These are phyloP conservation scores for Heptranchias perlo DNA, from an alignment of 2,113 vertebrate genomes.

Conservation along the genomic window DNA sequence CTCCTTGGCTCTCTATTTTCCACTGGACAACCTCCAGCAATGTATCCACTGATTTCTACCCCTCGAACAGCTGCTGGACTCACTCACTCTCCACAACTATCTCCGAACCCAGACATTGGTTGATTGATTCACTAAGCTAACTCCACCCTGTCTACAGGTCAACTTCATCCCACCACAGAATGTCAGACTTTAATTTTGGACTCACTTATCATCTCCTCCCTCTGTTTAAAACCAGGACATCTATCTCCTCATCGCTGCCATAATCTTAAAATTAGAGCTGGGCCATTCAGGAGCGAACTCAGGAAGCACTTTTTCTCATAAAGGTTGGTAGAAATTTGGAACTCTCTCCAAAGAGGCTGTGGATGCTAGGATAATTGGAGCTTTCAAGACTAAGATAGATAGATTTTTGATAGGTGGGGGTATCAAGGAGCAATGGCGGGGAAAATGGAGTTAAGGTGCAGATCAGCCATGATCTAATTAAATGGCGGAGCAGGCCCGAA, in stretches of 20 bases:
- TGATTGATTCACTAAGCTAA: not conserved
- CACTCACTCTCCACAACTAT: not conserved
- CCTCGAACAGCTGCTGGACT: not conserved
- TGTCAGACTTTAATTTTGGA: not conserved
- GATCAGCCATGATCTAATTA: too few species aligned
- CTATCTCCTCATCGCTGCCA: not conserved
- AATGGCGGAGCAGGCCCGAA: too few species aligned
- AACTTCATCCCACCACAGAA: not conserved
- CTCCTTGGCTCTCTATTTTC: not conserved
- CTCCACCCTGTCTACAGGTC: not conserved
- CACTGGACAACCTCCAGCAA: not conserved
- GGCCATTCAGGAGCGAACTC: not conserved
- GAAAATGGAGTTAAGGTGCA: too few species aligned
- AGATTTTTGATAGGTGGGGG: too few species aligned
- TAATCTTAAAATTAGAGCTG: not conserved
- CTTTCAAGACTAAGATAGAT: too few species aligned
- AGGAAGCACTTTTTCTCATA: not conserved
- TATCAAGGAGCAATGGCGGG: too few species aligned
- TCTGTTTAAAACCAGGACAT: not conserved
- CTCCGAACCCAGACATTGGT: not conserved
- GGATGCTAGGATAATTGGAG: too few species aligned
- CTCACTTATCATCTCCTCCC: not conserved
- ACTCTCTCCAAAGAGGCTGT: too few species aligned
- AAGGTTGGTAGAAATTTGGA: not conserved
- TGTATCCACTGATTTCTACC: not conserved